phyloP scores from a whole-genome alignment of 2,888 invertebrate genomes.

The Oligia fasciuncula region DNA sequence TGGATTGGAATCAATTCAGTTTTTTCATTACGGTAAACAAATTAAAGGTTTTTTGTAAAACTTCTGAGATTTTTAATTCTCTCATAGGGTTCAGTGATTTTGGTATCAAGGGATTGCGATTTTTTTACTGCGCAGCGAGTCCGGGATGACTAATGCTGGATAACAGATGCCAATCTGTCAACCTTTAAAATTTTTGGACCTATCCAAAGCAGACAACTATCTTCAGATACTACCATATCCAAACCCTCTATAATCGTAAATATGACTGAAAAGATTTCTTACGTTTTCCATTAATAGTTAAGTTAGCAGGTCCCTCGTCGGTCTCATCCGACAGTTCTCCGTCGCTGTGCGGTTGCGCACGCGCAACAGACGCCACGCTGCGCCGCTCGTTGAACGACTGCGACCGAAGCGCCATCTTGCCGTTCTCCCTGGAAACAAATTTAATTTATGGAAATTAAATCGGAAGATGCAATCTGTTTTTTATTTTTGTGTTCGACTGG shows the following conservation, averaged over 20 bases:
- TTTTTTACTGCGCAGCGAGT: neutral
- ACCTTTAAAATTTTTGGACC: neutral
- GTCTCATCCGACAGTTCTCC: conserved; percentile 86
- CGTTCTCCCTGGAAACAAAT: conserved; percentile 83
- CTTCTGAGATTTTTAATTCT: neutral
- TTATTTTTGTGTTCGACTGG: conserved; percentile 59
- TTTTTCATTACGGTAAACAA: conserved; percentile 20
- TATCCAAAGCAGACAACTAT: neutral
- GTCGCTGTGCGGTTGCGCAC: conserved; percentile 87
- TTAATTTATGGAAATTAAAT: conserved; percentile 66
- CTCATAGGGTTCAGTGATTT: neutral
- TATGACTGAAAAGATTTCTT: conserved; percentile 43
- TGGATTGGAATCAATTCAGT: conserved; percentile 22
- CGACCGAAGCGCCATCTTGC: conserved; percentile 88
- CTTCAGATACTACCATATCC: neutral
- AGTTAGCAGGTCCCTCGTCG: conserved; percentile 81
- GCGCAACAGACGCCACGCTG: conserved; percentile 77
- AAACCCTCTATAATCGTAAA: neutral
- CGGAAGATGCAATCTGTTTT: conserved; percentile 64
- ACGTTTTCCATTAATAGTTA: conserved; percentile 83
- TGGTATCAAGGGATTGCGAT: neutral
- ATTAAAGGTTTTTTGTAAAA: conserved; percentile 23
- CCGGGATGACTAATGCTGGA: neutral
- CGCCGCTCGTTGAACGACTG: conserved; percentile 89
- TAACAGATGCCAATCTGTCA: neutral